phyloP scores from a whole-genome alignment of 2,113 vertebrate genomes.

The Cyanistes caeruleus region DNA sequence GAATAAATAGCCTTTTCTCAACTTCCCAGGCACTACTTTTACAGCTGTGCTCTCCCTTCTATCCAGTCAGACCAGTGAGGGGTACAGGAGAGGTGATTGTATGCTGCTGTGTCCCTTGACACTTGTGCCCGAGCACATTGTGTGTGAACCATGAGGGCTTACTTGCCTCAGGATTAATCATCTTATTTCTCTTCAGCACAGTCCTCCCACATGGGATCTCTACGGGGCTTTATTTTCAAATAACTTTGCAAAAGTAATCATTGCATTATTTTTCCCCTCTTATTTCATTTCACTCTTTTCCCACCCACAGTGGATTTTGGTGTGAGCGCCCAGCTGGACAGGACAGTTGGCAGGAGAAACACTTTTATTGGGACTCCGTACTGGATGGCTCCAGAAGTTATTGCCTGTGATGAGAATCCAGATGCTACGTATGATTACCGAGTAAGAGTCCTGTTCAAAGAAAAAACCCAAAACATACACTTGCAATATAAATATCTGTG shows the following conservation, averaged over 20 bases:
- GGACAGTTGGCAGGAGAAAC: slow-evolving; percentile 95
- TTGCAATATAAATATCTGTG: neutral
- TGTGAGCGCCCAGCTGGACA: slow-evolving; percentile 95
- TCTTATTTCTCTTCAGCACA: neutral
- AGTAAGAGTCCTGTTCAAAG: slow-evolving; percentile 73
- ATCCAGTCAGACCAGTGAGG: neutral
- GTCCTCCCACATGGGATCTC: neutral
- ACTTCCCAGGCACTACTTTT: neutral
- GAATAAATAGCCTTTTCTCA: neutral
- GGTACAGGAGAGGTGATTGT: neutral
- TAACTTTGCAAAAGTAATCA: neutral
- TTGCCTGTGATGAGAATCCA: slow-evolving; percentile 98
- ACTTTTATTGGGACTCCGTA: slow-evolving; percentile 98
- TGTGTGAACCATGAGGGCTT: neutral
- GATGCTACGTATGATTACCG: slow-evolving; percentile 98
- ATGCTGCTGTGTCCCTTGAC: neutral
- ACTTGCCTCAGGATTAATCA: neutral
- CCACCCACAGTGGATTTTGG: slow-evolving; percentile 90
- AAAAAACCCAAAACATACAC: neutral
- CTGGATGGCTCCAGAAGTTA: slow-evolving; percentile 99
- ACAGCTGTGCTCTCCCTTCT: neutral
- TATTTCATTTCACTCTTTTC: slow-evolving; percentile 22
- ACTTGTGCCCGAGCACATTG: neutral
- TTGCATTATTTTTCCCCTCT: neutral
- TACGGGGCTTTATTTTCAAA: neutral